Evolutionary conservation across 2,113 vertebrate species (phyloP).

Genomic region (Boulengeromyrus knoepffleri): DNA sequence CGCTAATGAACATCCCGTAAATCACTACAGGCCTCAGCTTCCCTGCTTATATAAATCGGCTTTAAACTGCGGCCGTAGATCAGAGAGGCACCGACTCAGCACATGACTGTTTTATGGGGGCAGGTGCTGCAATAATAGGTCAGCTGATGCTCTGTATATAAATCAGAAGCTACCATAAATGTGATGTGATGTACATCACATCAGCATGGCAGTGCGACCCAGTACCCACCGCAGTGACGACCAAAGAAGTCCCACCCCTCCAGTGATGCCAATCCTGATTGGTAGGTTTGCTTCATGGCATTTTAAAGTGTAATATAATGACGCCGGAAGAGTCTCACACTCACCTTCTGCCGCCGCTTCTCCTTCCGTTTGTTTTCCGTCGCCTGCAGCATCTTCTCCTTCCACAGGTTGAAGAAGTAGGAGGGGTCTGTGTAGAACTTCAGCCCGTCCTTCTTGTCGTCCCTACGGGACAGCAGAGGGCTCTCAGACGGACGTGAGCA

Average conservation of each 20-base stretch:
- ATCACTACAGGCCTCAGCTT: not conserved
- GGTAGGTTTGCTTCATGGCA: not conserved
- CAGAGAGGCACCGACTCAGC: not conserved
- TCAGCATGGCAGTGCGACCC: not conserved
- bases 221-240: not conserved
- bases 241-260: not conserved
- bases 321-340: not conserved
- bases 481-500: not conserved
- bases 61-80: not conserved
- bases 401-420: not conserved
- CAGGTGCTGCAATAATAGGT: not conserved
- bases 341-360: not conserved
- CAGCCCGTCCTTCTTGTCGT: not conserved
- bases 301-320: not conserved
- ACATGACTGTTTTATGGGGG: not conserved
- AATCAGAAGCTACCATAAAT: not conserved
- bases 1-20: not conserved
- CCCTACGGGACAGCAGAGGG: not conserved
- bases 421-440: not conserved
- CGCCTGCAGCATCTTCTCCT: not conserved
- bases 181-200: not conserved
- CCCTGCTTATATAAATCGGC: not conserved
- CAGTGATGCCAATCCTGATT: not conserved
- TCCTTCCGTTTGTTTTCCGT: not conserved
- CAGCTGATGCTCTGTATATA: not conserved